Evolutionary conservation across 92 coral and sea anemone genomes (phyloP), one percentile per base, ranked within the genome.

Genomic region (Bergia sp.): DNA sequence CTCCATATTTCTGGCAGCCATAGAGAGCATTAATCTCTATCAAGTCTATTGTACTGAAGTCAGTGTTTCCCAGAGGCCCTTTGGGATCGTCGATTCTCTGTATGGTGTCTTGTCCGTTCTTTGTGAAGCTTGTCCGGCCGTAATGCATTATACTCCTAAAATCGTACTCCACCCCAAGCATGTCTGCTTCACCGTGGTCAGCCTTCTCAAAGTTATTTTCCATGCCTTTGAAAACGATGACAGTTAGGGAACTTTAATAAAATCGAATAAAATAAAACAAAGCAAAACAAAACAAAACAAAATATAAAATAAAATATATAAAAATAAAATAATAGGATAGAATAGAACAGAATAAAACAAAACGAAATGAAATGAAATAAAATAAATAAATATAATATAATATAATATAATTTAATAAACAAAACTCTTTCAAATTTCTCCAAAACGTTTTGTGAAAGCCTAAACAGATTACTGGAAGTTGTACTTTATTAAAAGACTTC

Each of bases 1-100:
- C 82, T 47, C 82, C 82, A n/a, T 29, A 29, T 29, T 79, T 79
- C 15, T 79, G 82, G 64, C 82, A 79, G 36, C 47, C 47, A 18
- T 79, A 79, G 38, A 79, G 66, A 47, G 82, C 82, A 79, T 79
- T 79, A 29, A 79, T 49, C 38, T 79, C 82, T 45, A 79, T 79
- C 65, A 79, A 49, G 64, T 79, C 82, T 4, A 79, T n/a, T 79
- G 20, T 45, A 79, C 91, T 89, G 74, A 89, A 75, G 37, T 89
- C 76, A 7, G 20, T 43, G 29, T 50, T 50, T 41, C 91, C 91
- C 29, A 89, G 89, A 7, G 79, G 69, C 83, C 76, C 23, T 85
- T 73, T 36, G 74, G 29, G 29, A 29, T 29, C 29, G 29, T 29
- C 29, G 29, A 29, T 29, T 29, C 29, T 29, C 29, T 29, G 65